Conservation (phyloP, 1,140 invertebrate genomes). For the Orius insidiosus region DNA sequence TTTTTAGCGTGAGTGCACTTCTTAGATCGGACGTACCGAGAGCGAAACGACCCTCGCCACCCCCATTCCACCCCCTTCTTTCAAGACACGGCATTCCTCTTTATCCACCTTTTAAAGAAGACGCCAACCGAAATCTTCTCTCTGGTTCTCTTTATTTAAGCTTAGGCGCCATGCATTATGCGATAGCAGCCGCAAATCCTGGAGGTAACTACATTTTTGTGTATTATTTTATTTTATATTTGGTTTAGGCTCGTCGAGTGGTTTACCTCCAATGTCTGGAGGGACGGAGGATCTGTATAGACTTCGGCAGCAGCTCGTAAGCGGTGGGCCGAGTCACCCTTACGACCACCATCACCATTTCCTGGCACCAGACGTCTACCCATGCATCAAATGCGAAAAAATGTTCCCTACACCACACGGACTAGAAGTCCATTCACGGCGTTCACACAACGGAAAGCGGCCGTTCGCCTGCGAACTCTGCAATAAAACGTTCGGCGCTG, state of each 20-base stretch:
- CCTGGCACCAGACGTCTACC: conserved; percentile 65
- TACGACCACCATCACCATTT: conserved; percentile 41
- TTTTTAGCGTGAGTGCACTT: conserved; percentile 59
- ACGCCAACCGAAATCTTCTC: conserved; percentile 29
- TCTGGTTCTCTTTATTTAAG: conserved; percentile 43
- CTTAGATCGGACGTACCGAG: conserved; percentile 55
- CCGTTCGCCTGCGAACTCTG: conserved; percentile 90
- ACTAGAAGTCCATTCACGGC: conserved; percentile 80
- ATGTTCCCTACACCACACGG: conserved; percentile 94
- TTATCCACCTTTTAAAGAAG: conserved; percentile 24
- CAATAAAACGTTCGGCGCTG: conserved; percentile 93
- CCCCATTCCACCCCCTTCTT: conserved; percentile 16
- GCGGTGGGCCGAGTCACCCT: conserved; percentile 24
- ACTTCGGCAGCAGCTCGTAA: conserved; percentile 30
- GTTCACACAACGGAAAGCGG: conserved; percentile 86
- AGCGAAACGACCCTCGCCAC: conserved; percentile 30
- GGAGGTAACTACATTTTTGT: conserved; percentile 14
- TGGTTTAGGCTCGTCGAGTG: conserved; percentile 11
- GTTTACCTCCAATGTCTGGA: conserved; percentile 8
- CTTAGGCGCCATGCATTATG: conserved; percentile 33
- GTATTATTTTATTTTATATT: too few relatives aligned
- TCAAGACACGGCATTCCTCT: conserved; percentile 3
- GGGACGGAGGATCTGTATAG: conserved; percentile 29
- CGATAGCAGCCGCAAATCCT: conserved; percentile 20
- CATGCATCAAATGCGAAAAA: conserved; percentile 93